Conservation (phyloP, 2,888 invertebrate genomes). For the Himalopsyche tibetana region DNA sequence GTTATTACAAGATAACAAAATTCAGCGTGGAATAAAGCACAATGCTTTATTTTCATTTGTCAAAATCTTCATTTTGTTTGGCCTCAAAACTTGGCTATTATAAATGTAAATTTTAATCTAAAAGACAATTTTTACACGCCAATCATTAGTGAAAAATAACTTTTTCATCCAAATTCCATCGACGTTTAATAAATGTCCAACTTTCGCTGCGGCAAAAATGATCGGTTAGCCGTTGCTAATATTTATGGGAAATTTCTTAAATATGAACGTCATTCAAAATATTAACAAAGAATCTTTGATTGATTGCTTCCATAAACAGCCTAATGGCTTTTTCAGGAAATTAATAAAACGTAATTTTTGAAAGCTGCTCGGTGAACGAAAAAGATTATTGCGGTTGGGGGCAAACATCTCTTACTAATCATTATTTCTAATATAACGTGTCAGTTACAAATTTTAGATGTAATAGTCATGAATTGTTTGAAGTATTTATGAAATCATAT, state of each 20-base stretch:
- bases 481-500: no score
- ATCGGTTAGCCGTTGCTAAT: not conserved
- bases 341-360: constrained; percentile 26
- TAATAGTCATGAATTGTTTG: no score
- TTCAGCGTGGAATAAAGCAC: no score
- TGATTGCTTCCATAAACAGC: constrained; percentile 13
- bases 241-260: constrained; percentile 26
- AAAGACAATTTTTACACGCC: constrained; percentile 30
- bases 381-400: not conserved
- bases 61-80: not conserved
- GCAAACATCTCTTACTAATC: no score
- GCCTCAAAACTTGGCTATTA: not conserved
- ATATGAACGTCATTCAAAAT: constrained; percentile 19
- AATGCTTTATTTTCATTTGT: not conserved
- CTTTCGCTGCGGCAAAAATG: constrained; percentile 4
- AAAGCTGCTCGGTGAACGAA: not conserved
- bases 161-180: not conserved
- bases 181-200: constrained; percentile 30
- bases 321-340: constrained; percentile 34
- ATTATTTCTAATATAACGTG: no score
- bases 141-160: not conserved
- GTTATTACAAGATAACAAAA: no score
- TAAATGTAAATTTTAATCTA: not conserved
- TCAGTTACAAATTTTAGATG: no score
- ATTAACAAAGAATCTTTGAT: constrained; percentile 20